Evolutionary conservation across 2,888 invertebrate species (phyloP), one percentile per base, ranked within the genome.

Genomic region (Crossocerus cetratus): DNA sequence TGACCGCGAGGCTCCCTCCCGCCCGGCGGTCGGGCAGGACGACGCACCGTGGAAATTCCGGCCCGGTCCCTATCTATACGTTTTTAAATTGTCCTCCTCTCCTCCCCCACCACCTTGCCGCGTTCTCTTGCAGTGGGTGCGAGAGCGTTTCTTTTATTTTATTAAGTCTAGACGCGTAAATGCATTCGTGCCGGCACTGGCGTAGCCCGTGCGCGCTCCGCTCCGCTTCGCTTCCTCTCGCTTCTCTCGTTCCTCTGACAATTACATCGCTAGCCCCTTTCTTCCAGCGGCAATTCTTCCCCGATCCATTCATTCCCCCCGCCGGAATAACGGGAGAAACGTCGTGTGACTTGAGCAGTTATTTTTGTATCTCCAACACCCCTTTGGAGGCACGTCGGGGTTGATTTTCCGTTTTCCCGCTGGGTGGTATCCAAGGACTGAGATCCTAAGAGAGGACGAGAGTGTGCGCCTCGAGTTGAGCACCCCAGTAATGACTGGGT

Each of bases 161-260:
- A 87, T 87, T 87, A 87, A 89, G 89, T 89, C 89, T 89, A 89
- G 89, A 89, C 89, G 87, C 87, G 87, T 87, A 88, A 88, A 88
- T 88, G 88, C 88, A 88, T 88, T 88, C 88, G 87, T 85, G 88
- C 82, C 86, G 85, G 81, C 86, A 84, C 86, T 86, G 87, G 87
- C 87, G 87, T 88, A 86, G 86, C 80, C 80, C 69, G 78, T 65
- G 72, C 68, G 68, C 60, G 58, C 69, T 43, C 67, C 76, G 67
- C 62, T 70, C 72, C 70, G 58, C 58, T 61, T 49, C 49, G 58
- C 66, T 67, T 69, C 69, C 69, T 71, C 63, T 45, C 42, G 20
- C 20, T 43, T 44, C 42, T 18, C 22, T 43, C n/a, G 55, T 43
- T 57, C 58, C 54, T 44, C 18, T 16, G 49, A 23, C 32, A 65